Percentiles rank a stretch among this genome's conserved stretches.
These are phyloP conservation scores for Danio albolineatus DNA, from an alignment of 2,797 vertebrate genomes.

Conservation along the genomic window DNA sequence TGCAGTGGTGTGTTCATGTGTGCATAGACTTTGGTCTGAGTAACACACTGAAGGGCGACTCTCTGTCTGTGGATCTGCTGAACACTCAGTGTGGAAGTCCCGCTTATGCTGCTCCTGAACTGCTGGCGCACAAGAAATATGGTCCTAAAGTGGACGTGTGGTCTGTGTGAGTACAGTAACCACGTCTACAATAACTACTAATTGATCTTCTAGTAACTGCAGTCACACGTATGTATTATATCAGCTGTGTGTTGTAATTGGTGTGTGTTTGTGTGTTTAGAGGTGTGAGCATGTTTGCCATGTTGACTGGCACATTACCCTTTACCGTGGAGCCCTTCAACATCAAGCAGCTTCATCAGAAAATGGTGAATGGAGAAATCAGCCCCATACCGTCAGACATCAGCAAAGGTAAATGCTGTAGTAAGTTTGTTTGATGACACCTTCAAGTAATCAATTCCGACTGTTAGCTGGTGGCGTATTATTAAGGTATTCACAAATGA, in stretches of 20 bases:
- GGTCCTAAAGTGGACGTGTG: conserved; percentile 89
- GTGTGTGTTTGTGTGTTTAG: conserved; percentile 65
- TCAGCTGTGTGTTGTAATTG: background rate
- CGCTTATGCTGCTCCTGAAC: conserved; percentile 85
- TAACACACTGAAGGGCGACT: conserved; percentile 83
- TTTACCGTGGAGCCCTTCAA: conserved; percentile 87
- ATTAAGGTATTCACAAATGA: too few relatives aligned
- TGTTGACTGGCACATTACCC: conserved; percentile 84
- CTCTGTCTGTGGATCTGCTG: conserved; percentile 84
- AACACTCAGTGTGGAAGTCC: conserved; percentile 87
- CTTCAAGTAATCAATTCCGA: too few relatives aligned
- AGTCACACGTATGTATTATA: background rate
- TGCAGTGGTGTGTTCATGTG: conserved; percentile 5
- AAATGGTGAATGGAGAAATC: conserved; percentile 87
- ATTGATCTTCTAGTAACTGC: background rate
- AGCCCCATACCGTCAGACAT: conserved; percentile 80
- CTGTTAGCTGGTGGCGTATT: too few relatives aligned
- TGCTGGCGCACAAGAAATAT: conserved; percentile 88
- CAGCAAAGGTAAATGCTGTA: conserved; percentile 77
- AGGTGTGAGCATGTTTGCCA: conserved; percentile 86
- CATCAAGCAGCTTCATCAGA: conserved; percentile 86
- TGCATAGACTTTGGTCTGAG: conserved; percentile 86
- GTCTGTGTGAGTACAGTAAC: conserved; percentile 82
- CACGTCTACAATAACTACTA: background rate
- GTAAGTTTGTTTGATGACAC: too few relatives aligned